A percentile compares a stretch with the other conserved stretches of the same genome.
These are phyloP conservation scores for Romanogobio albipinnatus DNA, from an alignment of 2,113 vertebrate species.

Conservation along the genomic window DNA sequence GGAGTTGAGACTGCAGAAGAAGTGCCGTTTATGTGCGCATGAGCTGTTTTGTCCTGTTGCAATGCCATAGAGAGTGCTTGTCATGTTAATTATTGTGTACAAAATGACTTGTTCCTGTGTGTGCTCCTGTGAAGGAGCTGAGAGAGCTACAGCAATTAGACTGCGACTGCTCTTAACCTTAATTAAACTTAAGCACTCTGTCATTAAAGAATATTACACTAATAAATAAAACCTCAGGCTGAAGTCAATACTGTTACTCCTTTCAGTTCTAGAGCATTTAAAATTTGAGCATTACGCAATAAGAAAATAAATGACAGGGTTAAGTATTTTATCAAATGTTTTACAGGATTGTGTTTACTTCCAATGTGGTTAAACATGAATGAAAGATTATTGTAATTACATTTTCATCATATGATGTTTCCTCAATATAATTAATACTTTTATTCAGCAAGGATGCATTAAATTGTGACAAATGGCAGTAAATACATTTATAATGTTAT, in stretches of 20 bases:
- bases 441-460: too few relatives aligned
- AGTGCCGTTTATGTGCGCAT: constrained; percentile 5
- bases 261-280: too few relatives aligned
- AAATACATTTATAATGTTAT: too few relatives aligned
- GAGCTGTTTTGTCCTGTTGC: not conserved
- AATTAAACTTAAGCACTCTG: constrained; percentile 25
- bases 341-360: not conserved
- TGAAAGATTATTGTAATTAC: too few relatives aligned
- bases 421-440: too few relatives aligned
- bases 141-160: not conserved
- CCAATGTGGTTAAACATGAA: not conserved
- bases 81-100: constrained; percentile 4
- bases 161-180: constrained; percentile 1
- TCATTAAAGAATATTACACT: not conserved
- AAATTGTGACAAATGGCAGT: too few relatives aligned
- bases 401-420: too few relatives aligned
- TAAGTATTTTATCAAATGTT: too few relatives aligned
- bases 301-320: too few relatives aligned
- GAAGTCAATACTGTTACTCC: not conserved
- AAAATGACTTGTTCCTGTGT: constrained; percentile 7
- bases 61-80: constrained; percentile 18
- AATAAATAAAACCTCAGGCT: not conserved
- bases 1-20: not conserved
- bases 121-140: not conserved
- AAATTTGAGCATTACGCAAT: too few relatives aligned